Evolutionary conservation across 2,888 invertebrate species (phyloP).

Genomic region (Acholoe squamosa): DNA sequence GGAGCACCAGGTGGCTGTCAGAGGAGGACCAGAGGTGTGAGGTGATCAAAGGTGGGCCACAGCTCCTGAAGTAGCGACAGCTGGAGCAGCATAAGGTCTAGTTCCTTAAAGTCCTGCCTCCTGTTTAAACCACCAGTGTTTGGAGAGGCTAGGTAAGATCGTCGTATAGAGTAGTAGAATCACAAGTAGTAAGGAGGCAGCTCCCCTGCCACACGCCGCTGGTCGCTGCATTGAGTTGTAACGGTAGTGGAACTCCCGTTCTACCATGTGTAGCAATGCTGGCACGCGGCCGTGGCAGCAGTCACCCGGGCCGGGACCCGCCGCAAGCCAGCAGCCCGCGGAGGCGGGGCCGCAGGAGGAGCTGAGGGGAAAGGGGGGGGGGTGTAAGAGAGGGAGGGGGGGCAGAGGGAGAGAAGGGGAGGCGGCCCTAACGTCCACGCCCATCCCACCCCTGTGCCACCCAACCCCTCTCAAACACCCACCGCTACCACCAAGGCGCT

Average conservation of each 20-base stretch:
- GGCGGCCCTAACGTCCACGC: not conserved
- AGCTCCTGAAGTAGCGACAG: too few species aligned
- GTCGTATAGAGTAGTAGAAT: not conserved
- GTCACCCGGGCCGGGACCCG: slow-evolving; percentile 26
- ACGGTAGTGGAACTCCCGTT: slow-evolving; percentile 2
- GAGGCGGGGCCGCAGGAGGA: too few species aligned
- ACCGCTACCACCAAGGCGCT: not conserved
- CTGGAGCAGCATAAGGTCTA: too few species aligned
- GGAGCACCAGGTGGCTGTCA: too few species aligned
- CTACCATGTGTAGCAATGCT: slow-evolving; percentile 53
- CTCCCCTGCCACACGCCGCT: not conserved
- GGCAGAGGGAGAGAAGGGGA: slow-evolving; percentile 8
- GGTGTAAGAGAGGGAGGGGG: not conserved
- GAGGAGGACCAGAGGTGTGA: too few species aligned
- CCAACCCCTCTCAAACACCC: slow-evolving; percentile 14
- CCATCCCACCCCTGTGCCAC: not conserved
- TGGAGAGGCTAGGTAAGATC: not conserved
- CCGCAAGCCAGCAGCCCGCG: slow-evolving; percentile 2
- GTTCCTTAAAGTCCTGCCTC: too few species aligned
- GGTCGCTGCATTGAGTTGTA: not conserved
- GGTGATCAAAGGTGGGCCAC: too few species aligned
- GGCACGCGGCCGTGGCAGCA: slow-evolving; percentile 14
- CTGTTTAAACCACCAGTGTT: too few species aligned
- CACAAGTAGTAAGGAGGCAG: not conserved
- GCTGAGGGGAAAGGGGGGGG: not conserved